Evolutionary conservation across 2,113 vertebrate species (phyloP).

Genomic region (Willisornis vidua): DNA sequence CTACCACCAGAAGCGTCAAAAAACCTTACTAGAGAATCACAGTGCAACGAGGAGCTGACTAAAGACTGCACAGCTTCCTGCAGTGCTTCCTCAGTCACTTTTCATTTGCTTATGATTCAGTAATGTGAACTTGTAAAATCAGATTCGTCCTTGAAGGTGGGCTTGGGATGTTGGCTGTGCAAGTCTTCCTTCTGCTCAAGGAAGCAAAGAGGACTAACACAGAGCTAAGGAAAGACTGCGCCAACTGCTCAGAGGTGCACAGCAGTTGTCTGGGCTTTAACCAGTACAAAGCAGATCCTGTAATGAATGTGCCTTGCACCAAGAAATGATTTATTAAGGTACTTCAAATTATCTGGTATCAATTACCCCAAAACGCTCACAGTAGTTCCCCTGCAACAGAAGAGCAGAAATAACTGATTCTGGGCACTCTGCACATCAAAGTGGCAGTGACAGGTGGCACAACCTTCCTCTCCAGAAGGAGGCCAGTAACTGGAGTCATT

Average conservation of each 20-base stretch:
- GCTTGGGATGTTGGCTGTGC: neutral
- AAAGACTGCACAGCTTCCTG: neutral
- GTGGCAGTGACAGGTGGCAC: neutral
- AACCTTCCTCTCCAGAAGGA: neutral
- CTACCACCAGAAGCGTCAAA: neutral
- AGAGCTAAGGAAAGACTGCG: neutral
- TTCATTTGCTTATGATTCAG: neutral
- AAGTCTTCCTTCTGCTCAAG: neutral
- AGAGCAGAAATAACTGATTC: neutral
- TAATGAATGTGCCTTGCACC: neutral
- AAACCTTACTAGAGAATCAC: neutral
- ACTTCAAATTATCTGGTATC: neutral
- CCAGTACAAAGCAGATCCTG: neutral
- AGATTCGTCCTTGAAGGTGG: neutral
- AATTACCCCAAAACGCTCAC: neutral
- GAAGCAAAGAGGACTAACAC: neutral
- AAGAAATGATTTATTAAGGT: neutral
- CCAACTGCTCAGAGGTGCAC: neutral
- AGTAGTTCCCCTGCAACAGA: accelerated
- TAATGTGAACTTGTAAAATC: neutral
- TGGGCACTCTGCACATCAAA: accelerated
- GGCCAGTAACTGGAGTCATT: neutral
- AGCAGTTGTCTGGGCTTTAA: neutral
- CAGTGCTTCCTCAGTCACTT: neutral
- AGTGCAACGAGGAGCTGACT: neutral